Evolutionary conservation across 2,113 vertebrate species (phyloP).

Genomic region (Dicentrarchus labrax): DNA sequence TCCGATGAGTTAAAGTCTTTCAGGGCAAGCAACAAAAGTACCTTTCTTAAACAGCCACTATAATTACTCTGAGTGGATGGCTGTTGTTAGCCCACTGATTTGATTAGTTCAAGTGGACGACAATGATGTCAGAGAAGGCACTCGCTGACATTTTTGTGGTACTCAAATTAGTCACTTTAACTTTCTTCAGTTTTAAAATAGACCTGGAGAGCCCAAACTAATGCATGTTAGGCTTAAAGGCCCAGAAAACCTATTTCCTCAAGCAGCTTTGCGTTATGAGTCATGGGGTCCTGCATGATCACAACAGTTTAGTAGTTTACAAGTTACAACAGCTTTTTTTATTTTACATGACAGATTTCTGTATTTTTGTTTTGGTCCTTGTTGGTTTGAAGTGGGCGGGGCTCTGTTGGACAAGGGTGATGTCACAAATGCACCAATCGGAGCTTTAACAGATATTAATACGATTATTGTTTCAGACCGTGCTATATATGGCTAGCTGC

Average conservation of each 20-base stretch:
- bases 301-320: no score
- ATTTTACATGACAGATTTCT: neutral
- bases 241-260: neutral
- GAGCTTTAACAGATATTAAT: neutral
- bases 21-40: neutral
- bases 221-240: neutral
- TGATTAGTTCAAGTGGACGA: conserved; percentile 15
- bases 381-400: neutral
- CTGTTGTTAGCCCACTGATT: conserved; percentile 9
- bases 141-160: neutral
- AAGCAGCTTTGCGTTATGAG: neutral
- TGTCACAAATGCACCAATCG: neutral
- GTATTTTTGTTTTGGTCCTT: neutral
- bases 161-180: conserved; percentile 15
- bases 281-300: neutral
- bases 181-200: conserved; percentile 21
- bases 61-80: conserved; percentile 18
- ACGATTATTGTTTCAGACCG: neutral
- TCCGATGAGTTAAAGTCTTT: neutral
- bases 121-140: conserved; percentile 1
- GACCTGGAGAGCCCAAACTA: neutral
- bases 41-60: conserved; percentile 11
- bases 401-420: neutral
- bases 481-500: no score
- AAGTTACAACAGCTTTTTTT: neutral